Percentiles rank a stretch among this genome's conserved stretches.
Conservation (phyloP, 2,113 vertebrate genomes). For the Elephantulus edwardii region DNA sequence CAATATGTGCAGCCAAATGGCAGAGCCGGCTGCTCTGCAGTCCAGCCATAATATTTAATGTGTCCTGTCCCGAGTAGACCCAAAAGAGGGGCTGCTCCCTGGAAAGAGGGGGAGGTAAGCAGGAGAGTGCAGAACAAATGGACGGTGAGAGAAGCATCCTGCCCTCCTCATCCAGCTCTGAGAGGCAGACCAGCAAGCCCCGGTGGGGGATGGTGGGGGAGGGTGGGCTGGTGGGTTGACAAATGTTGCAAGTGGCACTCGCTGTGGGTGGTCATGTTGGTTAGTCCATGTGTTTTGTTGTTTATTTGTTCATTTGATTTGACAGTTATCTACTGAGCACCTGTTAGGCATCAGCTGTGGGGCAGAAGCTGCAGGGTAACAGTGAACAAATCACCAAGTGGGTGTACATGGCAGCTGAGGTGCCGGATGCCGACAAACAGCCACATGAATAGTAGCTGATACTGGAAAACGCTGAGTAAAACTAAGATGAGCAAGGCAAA, state of each 20-base stretch:
- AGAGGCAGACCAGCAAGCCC: no score
- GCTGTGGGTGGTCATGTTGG: not conserved
- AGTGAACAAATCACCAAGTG: not conserved
- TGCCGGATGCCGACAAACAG: not conserved
- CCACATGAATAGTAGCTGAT: not conserved
- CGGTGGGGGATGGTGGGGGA: no score
- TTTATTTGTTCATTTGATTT: not conserved
- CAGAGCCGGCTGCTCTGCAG: not conserved
- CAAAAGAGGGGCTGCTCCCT: not conserved
- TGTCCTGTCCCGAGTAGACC: not conserved
- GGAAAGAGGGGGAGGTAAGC: not conserved
- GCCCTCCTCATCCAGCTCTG: not conserved
- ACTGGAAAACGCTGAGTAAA: not conserved
- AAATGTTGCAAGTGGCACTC: not conserved
- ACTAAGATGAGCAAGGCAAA: not conserved
- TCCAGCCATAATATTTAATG: accelerated
- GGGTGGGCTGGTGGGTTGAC: no score
- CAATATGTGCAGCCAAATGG: accelerated
- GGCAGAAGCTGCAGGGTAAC: no score
- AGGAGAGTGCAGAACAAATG: not conserved
- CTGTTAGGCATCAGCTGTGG: not conserved
- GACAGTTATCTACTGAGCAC: not conserved
- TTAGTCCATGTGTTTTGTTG: not conserved
- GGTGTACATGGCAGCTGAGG: not conserved
- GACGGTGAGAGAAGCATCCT: accelerated